Conservation (phyloP, 2,888 invertebrate genomes). For the Calameuta idolon region DNA sequence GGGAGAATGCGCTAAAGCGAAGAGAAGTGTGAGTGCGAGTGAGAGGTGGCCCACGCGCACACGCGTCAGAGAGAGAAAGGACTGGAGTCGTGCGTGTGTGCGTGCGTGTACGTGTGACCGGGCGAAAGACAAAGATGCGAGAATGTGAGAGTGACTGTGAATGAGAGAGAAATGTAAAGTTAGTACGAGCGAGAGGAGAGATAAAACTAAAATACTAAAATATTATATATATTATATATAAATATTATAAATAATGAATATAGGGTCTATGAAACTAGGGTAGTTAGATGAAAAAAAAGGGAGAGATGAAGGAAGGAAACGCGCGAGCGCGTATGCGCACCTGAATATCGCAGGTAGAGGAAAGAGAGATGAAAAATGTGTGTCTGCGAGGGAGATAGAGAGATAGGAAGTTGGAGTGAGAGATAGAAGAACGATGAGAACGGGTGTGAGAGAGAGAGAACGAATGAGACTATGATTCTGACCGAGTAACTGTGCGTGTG, state of each 20-base stretch:
- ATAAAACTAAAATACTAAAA: conserved; percentile 61
- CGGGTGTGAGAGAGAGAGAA: conserved; percentile 31
- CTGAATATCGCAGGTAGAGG: conserved; percentile 49
- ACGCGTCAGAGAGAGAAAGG: background rate
- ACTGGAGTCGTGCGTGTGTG: background rate
- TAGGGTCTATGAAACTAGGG: conserved; percentile 63
- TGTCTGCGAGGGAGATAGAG: conserved; percentile 21
- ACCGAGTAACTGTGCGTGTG: conserved; percentile 37
- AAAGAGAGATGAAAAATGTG: conserved; percentile 45
- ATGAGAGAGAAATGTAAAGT: conserved; percentile 7
- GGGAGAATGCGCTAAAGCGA: conserved; percentile 17
- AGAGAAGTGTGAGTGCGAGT: conserved; percentile 45
- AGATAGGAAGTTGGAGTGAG: conserved; percentile 2
- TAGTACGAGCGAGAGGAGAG: conserved; percentile 35
- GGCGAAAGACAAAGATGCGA: background rate
- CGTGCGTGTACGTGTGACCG: background rate
- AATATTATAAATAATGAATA: conserved; percentile 67
- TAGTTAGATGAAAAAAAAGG: conserved; percentile 26
- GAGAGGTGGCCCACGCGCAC: conserved; percentile 13
- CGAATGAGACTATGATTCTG: conserved; percentile 25
- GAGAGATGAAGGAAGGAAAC: conserved; percentile 18
- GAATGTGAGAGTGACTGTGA: background rate
- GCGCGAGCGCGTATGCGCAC: conserved; percentile 18
- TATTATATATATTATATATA: conserved; percentile 64
- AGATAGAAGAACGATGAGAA: background rate